A percentile compares a stretch with the other conserved stretches of the same genome.
Evolutionary conservation across 1,140 invertebrate species (phyloP).

Genomic region (Leptopilina clavipes): DNA sequence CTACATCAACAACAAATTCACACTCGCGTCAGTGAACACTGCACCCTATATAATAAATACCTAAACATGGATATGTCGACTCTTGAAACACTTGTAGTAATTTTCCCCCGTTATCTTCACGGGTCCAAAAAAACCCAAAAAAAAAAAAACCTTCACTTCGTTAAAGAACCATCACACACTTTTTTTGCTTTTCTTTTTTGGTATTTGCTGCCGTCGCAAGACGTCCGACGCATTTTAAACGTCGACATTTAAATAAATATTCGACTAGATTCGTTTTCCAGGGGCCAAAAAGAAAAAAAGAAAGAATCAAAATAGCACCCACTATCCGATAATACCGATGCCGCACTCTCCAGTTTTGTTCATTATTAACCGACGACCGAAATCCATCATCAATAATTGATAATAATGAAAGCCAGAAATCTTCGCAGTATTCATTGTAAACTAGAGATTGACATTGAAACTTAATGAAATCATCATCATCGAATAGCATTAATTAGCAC

Average conservation of each 20-base stretch:
- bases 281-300: no score
- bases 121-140: no score
- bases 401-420: no score
- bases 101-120: neutral
- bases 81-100: constrained; percentile 21
- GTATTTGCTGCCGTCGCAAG: constrained; percentile 7
- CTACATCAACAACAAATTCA: constrained; percentile 44
- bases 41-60: neutral
- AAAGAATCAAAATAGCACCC: neutral
- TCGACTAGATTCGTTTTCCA: no score
- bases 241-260: constrained; percentile 3
- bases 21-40: constrained; percentile 41
- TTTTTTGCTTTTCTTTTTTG: no score
- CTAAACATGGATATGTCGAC: constrained; percentile 24
- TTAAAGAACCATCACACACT: no score
- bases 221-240: constrained; percentile 3
- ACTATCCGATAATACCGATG: neutral
- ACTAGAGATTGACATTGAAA: no score
- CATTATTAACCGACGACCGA: neutral
- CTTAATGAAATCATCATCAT: no score
- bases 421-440: no score
- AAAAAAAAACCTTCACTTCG: no score
- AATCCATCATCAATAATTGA: no score
- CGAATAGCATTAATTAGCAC: no score
- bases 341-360: neutral